Percentiles rank a stretch among this genome's conserved stretches.
These are phyloP conservation scores for Phoxinus dragarum DNA, from an alignment of 2,797 vertebrate genomes.

Conservation along the genomic window DNA sequence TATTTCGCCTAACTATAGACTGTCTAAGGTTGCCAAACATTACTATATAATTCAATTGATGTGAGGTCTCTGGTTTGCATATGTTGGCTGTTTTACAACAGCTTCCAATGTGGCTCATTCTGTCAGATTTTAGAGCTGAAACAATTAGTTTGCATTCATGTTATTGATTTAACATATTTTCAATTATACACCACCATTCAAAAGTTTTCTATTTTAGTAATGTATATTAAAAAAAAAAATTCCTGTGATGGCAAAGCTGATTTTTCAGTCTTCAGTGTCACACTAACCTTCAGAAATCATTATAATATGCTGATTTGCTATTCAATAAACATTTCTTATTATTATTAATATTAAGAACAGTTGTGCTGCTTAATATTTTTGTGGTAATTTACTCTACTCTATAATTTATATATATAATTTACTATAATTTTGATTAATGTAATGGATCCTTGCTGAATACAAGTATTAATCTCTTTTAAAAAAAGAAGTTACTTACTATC, in stretches of 20 bases:
- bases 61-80: slow-evolving; percentile 1
- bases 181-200: no score
- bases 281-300: not conserved
- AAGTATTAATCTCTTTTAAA: not conserved
- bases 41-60: slow-evolving; percentile 1
- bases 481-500: no score
- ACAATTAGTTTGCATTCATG: not conserved
- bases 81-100: not conserved
- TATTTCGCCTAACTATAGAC: not conserved
- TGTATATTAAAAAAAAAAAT: not conserved
- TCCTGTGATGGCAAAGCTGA: not conserved
- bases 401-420: no score
- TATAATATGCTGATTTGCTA: not conserved
- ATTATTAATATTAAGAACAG: not conserved
- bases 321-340: not conserved
- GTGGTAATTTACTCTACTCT: not conserved
- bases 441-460: not conserved
- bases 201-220: not conserved
- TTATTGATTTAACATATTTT: not conserved
- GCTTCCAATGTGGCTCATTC: not conserved
- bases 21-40: not conserved
- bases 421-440: not conserved
- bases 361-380: not conserved
- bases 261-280: not conserved
- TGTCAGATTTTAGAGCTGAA: not conserved